A percentile compares a stretch with the other conserved stretches of the same genome.
Conservation (phyloP, 2,113 vertebrate species). For the Chamaetylas fuelleborni region DNA sequence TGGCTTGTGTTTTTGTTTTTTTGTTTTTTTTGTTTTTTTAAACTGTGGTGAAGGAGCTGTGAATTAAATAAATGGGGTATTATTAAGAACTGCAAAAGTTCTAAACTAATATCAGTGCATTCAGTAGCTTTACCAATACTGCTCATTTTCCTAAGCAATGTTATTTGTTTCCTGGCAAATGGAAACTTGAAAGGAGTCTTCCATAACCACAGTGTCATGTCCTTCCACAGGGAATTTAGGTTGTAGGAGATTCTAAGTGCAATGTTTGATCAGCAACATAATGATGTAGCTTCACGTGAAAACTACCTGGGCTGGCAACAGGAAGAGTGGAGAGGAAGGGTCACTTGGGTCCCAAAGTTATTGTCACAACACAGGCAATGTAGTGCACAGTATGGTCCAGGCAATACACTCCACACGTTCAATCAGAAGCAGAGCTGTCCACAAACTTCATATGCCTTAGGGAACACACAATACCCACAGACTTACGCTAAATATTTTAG, state of each 20-base stretch:
- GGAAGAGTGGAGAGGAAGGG: neutral
- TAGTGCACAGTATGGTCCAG: neutral
- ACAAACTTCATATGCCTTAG: neutral
- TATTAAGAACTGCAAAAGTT: neutral
- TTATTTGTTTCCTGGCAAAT: neutral
- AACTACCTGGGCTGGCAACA: neutral
- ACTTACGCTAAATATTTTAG: neutral
- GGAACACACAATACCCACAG: neutral
- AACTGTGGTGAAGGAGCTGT: neutral
- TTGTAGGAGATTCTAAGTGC: neutral
- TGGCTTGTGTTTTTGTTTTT: too few relatives aligned
- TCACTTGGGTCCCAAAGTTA: neutral
- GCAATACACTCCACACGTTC: neutral
- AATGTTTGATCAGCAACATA: neutral
- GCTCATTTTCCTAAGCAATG: neutral
- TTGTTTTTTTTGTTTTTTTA: too few relatives aligned
- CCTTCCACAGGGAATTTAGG: neutral
- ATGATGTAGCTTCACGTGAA: accelerated
- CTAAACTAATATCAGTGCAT: neutral
- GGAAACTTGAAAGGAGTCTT: neutral
- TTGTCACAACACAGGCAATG: neutral
- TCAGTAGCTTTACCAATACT: neutral
- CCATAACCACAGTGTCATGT: too few relatives aligned
- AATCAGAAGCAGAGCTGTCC: neutral
- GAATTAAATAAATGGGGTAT: neutral